Conservation (phyloP, 2,113 vertebrate genomes). For the Andinoacara biseriatus region DNA sequence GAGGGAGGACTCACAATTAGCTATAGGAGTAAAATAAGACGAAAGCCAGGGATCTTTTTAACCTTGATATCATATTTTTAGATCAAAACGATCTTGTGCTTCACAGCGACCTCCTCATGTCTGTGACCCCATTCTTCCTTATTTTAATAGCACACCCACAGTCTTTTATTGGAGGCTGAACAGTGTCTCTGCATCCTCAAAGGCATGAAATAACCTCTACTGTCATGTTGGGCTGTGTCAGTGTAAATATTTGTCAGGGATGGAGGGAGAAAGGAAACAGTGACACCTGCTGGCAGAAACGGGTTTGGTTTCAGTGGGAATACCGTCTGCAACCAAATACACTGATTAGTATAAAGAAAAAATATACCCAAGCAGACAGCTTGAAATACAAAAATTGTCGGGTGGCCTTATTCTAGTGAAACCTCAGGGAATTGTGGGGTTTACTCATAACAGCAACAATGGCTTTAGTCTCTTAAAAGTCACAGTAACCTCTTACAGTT, state of each 20-base stretch:
- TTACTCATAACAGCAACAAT: not conserved
- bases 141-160: not conserved
- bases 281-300: conserved; percentile 53
- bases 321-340: not conserved
- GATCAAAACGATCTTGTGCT: not conserved
- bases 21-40: conserved; percentile 2
- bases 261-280: conserved; percentile 21
- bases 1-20: not conserved
- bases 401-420: not conserved
- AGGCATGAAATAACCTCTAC: conserved; percentile 72
- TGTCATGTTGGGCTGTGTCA: conserved; percentile 44
- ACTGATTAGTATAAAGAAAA: not conserved
- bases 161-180: conserved; percentile 1
- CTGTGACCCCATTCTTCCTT: not conserved
- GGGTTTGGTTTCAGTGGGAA: not conserved
- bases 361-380: not conserved
- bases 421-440: not conserved
- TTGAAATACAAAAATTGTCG: not conserved
- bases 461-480: not conserved
- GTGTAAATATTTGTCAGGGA: conserved; percentile 20
- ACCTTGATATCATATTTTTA: conserved; percentile 9
- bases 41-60: not conserved
- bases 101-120: not conserved
- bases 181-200: conserved; percentile 39
- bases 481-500: not conserved